These are phyloP conservation scores for Siniperca undulata DNA, from an alignment of 2,797 vertebrate genomes.

Conservation along the genomic window DNA sequence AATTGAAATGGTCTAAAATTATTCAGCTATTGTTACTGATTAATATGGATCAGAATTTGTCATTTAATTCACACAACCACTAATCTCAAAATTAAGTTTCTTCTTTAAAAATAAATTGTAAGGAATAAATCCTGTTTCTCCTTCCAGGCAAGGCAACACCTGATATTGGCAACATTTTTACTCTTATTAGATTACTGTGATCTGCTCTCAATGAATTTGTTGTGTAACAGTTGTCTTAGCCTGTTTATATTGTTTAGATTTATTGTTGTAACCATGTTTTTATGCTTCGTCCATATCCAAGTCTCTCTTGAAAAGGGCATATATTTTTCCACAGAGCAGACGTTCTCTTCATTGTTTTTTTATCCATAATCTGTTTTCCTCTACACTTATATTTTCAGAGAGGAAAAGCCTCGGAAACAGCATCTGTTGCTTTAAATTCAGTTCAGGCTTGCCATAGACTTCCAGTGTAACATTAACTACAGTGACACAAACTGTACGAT, in stretches of 20 bases:
- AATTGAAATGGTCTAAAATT: background rate
- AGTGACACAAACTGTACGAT: constrained; percentile 24
- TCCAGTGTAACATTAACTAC: constrained; percentile 2
- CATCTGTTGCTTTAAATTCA: constrained; percentile 12
- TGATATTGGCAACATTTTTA: background rate
- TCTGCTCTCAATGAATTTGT: background rate
- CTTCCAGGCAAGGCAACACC: background rate
- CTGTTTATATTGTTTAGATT: background rate
- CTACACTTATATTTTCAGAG: background rate
- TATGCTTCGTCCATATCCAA: background rate
- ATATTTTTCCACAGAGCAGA: background rate
- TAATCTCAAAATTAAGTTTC: background rate
- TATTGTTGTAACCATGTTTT: background rate
- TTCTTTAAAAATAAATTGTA: background rate
- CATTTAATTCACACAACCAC: background rate
- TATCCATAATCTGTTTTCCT: background rate
- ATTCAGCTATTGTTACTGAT: background rate
- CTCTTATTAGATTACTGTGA: background rate
- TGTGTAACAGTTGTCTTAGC: background rate
- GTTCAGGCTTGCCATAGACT: background rate
- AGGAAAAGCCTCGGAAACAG: background rate
- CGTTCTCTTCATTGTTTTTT: background rate
- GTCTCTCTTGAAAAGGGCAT: background rate
- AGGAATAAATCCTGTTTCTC: background rate
- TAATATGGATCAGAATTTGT: background rate